phyloP scores from a whole-genome alignment of 2,113 vertebrate species.

The Aleadryas rufinucha region DNA sequence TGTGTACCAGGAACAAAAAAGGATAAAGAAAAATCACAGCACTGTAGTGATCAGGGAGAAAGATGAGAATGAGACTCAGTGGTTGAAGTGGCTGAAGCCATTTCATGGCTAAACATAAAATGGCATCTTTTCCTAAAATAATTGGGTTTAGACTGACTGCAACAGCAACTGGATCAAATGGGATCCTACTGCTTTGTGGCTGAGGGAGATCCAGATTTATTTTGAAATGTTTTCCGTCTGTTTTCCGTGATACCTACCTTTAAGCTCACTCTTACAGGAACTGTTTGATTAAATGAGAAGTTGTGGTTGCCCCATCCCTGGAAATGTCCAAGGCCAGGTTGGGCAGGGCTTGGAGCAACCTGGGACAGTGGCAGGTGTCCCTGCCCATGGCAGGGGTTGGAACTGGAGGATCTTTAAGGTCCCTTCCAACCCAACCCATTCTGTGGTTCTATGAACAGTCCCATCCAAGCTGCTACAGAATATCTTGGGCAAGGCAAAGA shows the following conservation, averaged over 20 bases:
- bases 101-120: background rate
- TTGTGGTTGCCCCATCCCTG: background rate
- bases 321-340: fast-evolving
- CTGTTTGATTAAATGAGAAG: background rate
- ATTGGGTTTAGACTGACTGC: background rate
- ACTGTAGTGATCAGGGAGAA: background rate
- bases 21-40: no score
- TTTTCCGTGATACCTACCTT: background rate
- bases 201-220: background rate
- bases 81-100: background rate
- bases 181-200: background rate
- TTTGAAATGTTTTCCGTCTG: background rate
- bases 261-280: background rate
- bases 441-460: background rate
- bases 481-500: background rate
- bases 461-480: background rate
- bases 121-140: background rate
- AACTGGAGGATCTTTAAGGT: fast-evolving
- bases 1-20: background rate
- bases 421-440: background rate
- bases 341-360: background rate
- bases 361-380: background rate
- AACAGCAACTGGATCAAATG: background rate
- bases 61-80: background rate
- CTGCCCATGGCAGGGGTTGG: background rate